Conservation (phyloP, 2,888 invertebrate genomes). For the Cataglyphis cursor region DNA sequence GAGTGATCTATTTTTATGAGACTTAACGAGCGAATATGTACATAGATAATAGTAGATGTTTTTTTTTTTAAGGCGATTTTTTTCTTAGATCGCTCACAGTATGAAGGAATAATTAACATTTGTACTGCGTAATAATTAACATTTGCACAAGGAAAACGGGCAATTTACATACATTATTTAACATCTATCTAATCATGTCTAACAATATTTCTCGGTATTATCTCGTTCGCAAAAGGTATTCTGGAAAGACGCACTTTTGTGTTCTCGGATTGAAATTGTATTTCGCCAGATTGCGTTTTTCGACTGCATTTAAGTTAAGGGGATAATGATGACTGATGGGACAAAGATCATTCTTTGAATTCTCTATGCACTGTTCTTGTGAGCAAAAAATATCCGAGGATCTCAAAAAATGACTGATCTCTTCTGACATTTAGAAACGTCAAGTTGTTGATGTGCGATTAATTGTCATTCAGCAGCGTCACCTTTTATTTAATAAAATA, state of each 20-base stretch:
- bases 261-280: neutral
- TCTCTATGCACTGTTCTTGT: neutral
- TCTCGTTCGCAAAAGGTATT: neutral
- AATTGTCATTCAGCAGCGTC: neutral
- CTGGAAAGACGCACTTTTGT: neutral
- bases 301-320: neutral
- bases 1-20: neutral
- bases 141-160: neutral
- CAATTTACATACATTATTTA: neutral
- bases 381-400: constrained; percentile 8
- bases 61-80: neutral
- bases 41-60: neutral
- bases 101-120: neutral
- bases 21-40: neutral
- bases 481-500: neutral
- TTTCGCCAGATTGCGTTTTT: neutral
- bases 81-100: neutral
- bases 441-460: neutral
- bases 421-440: constrained; percentile 1
- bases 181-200: neutral
- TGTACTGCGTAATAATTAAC: no score
- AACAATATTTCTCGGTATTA: constrained; percentile 27
- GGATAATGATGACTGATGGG: constrained; percentile 11
- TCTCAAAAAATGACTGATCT: neutral
- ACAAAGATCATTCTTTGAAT: constrained; percentile 13